A percentile compares a stretch with the other conserved stretches of the same genome.
These are phyloP conservation scores for Simalia tracyae DNA, from an alignment of 2,797 vertebrate genomes.

Conservation along the genomic window DNA sequence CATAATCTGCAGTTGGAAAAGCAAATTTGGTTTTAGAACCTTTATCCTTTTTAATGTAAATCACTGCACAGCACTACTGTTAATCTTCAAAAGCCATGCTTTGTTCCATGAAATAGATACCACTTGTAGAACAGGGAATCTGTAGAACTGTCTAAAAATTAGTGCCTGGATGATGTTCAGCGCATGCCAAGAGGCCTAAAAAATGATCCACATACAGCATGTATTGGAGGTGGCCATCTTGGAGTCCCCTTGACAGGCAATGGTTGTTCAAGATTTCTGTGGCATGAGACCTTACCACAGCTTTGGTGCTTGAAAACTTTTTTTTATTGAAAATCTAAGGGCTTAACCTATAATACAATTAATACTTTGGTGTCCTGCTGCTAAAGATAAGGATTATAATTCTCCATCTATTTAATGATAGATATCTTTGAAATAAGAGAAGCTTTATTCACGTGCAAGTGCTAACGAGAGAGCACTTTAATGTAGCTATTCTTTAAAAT, in stretches of 20 bases:
- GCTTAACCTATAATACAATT: not conserved
- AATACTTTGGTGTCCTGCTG: not conserved
- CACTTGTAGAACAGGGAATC: not conserved
- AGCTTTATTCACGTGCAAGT: not conserved
- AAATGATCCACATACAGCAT: not conserved
- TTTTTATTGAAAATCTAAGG: not conserved
- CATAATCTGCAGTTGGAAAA: not conserved
- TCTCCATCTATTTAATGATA: not conserved
- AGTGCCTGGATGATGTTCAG: not conserved
- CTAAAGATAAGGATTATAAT: not conserved
- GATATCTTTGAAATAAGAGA: not conserved
- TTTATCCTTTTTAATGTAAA: not conserved
- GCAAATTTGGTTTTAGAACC: not conserved
- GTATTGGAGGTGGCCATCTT: not conserved
- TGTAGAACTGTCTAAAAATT: not conserved
- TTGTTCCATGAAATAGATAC: not conserved
- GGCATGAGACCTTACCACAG: too few species aligned
- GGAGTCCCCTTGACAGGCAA: not conserved
- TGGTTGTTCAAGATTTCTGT: not conserved
- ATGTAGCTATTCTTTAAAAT: not conserved
- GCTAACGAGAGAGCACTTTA: not conserved
- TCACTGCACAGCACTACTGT: not conserved
- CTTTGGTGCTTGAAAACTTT: not conserved
- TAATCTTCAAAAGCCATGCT: not conserved
- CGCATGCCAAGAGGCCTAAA: not conserved